A percentile compares a stretch with the other conserved stretches of the same genome.
Evolutionary conservation across 37 sponge, comb jelly and placozoan genomes (phyloP).

Genomic region (Petrosia ficiformis): DNA sequence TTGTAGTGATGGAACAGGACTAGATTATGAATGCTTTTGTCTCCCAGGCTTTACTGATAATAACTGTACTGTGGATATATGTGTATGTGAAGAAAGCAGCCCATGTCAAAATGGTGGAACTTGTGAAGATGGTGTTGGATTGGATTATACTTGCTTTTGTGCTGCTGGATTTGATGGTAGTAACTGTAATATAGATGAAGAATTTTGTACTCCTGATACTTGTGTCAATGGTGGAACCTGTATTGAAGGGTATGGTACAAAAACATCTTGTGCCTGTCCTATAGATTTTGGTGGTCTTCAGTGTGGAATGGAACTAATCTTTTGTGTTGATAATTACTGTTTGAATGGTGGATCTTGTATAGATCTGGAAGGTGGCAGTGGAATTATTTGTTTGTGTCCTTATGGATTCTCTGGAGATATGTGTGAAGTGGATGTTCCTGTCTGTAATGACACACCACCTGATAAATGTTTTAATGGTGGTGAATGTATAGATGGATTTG

Average conservation of each 20-base stretch:
- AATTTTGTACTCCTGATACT: conserved; percentile 3
- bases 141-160: conserved; percentile 10
- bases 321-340: conserved; percentile 14
- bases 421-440: conserved; percentile 23
- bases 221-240: conserved; percentile 58
- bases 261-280: conserved; percentile 25
- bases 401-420: conserved; percentile 23
- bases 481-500: conserved; percentile 15
- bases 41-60: conserved; percentile 27
- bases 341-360: conserved; percentile 46
- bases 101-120: conserved; percentile 14
- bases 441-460: not conserved
- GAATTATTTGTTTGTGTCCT: conserved; percentile 20
- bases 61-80: conserved; percentile 11
- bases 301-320: conserved; percentile 29
- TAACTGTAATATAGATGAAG: conserved; percentile 18
- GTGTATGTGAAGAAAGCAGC: not conserved
- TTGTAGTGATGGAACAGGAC: conserved; percentile 31
- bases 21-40: conserved; percentile 34
- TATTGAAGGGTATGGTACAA: conserved; percentile 21
- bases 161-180: not conserved
- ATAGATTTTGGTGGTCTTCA: conserved; percentile 30
- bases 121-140: conserved; percentile 11
- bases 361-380: not conserved
- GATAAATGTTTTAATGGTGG: conserved; percentile 39